Evolutionary conservation across 2,113 vertebrate species (phyloP), one percentile per base, ranked within the genome.

Genomic region (Myiozetetes cayanensis): DNA sequence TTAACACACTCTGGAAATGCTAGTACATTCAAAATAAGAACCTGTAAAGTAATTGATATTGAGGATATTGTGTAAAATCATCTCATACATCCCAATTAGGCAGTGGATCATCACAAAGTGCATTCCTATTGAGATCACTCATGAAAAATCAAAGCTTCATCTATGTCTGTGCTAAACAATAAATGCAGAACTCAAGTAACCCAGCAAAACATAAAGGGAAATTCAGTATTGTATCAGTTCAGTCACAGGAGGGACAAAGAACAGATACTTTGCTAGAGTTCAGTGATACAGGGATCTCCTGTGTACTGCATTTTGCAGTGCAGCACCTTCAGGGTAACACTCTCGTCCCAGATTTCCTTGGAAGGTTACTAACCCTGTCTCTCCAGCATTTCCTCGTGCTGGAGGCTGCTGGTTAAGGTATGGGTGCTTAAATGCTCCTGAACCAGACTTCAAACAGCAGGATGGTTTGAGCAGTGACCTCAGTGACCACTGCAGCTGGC

Each of bases 121-220:
- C 39, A 59, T 76, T 83, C 17, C 19, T 68, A 46, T 31, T 70
- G 53, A 83, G 56, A 79, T 43, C n/a, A 41, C 28, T 68, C 49
- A 87, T 41, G 39, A 90, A 86, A 87, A 92, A 87, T 61, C 80
- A 78, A 90, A 96, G 66, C 37, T 77, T 77, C n/a, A 75, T 65
- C 39, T 74, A 65, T 35, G 61, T 16, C 53, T 91, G 89, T 47
- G 43, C 47, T 86, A 72, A 88, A 75, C 65, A 80, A 56, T 68
- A 90, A 90, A 73, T 33, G 46, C 37, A 77, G 44, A 89, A 71
- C 62, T 85, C 44, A 22, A 71, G 78, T 33, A 75, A 95, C 37
- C 66, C 79, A 81, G 67, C 43, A 84, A 90, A 91, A 85, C 4
- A 84, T 62, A 91, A 91, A 87, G 68, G 66, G 85, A 90, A 88